A percentile compares a stretch with the other conserved stretches of the same genome.
phyloP scores from a whole-genome alignment of 2,888 invertebrate species.

The Mesorhabditis spiculigera region DNA sequence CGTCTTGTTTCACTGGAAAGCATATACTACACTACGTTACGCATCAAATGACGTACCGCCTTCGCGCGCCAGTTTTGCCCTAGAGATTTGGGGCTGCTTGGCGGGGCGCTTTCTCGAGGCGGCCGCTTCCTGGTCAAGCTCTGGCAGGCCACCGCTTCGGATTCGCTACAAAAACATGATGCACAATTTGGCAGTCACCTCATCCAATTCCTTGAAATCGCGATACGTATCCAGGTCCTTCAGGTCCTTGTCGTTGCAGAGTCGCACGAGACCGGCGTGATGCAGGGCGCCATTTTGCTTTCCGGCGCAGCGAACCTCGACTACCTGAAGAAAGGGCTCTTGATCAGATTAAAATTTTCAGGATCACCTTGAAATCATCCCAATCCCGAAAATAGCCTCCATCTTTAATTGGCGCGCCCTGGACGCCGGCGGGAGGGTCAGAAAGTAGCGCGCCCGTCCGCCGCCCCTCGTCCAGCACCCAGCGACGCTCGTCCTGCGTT shows the following conservation, averaged over 20 bases:
- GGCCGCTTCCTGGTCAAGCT: background rate
- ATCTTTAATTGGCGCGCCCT: background rate
- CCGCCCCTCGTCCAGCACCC: background rate
- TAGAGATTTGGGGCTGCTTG: background rate
- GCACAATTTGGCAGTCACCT: background rate
- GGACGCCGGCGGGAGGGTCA: background rate
- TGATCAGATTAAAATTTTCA: background rate
- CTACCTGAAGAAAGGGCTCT: background rate
- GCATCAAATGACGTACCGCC: background rate
- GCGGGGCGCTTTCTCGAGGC: background rate
- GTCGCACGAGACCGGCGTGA: background rate
- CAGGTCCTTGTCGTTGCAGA: background rate
- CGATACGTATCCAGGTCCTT: background rate
- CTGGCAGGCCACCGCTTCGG: background rate
- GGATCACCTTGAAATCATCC: constrained; percentile 2
- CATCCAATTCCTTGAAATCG: background rate
- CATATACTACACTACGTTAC: background rate
- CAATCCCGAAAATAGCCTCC: background rate
- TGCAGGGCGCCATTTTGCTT: background rate
- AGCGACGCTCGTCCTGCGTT: background rate
- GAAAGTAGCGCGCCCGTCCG: background rate
- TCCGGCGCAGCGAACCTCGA: background rate
- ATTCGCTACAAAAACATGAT: background rate
- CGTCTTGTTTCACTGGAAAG: background rate
- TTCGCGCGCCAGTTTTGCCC: background rate